Base-by-base conservation (phyloP, 2,797 vertebrate genomes). In the Graptemys geographica region DNA sequence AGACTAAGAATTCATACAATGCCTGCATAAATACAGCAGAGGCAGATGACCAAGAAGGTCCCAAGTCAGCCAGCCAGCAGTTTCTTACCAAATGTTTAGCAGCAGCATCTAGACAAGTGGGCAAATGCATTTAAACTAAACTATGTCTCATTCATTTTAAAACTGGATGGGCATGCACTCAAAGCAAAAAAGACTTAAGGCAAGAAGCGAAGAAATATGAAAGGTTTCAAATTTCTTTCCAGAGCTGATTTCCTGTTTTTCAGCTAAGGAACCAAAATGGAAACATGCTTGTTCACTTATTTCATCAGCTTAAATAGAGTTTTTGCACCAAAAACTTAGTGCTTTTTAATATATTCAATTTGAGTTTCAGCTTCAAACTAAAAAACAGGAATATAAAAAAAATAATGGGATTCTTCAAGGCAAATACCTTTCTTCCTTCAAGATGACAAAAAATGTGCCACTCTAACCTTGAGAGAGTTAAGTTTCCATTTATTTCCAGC, bases 221-320 rank as follows among this genome's bases (percentile, higher is more conserved):
- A 94, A 81, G 13, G 80, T 96, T 98, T 97, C 90, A 91, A n/a
- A 88, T 93, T 97, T 93, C 86, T 97, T 96, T 95, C 87, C 85
- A 98, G 79, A 78, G 86, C 3, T 56, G 33, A n/a, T 92, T 98
- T 98, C 92, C 90, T 94, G 94, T 97, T 97, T 93, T 97, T 96
- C 84, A 96, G 31, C 90, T 80, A 90, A 97, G 93, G 81, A 97
- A 94, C 93, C 69, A 84, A 65, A 94, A 84, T 94, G 59, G 44
- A 94, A 95, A 83, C 3, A 88, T 6, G 72, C 84, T 59, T 83
- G 3, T 87, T 83, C 80, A 41, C 27, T 84, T 88, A 62, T 28
- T 86, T 95, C 51, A 94, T 62, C 12, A 94, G 87, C 90, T 82
- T 85, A 94, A 18, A 82, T 9, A 53, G 25, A 44, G 7, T 7